A percentile compares a stretch with the other conserved stretches of the same genome.
Evolutionary conservation across 2,797 vertebrate species (phyloP).

Genomic region (Todus mexicanus): DNA sequence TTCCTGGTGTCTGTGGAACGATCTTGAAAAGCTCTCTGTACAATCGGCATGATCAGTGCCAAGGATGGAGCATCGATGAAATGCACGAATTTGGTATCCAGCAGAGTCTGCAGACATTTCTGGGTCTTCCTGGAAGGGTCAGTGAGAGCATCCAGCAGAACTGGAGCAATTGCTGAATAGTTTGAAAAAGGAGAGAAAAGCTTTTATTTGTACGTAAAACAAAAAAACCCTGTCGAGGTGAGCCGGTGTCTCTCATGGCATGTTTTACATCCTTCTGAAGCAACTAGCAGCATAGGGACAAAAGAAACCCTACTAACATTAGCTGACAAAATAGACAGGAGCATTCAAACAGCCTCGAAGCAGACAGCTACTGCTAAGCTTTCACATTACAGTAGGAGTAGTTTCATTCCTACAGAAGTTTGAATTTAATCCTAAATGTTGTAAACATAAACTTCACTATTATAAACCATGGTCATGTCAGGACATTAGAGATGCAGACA

Average conservation of each 20-base stretch:
- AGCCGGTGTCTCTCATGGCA: neutral
- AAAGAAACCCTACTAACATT: neutral
- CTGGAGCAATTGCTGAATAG: slow-evolving; percentile 88
- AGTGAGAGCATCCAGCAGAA: slow-evolving; percentile 93
- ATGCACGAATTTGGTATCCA: slow-evolving; percentile 98
- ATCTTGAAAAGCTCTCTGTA: slow-evolving; percentile 97
- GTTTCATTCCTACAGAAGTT: neutral
- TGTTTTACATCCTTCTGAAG: neutral
- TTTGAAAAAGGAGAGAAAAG: neutral
- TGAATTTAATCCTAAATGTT: neutral
- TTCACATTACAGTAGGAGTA: neutral
- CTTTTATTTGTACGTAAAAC: neutral
- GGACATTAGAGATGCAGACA: neutral
- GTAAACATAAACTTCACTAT: neutral
- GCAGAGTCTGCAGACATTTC: slow-evolving; percentile 92
- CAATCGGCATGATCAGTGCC: slow-evolving; percentile 98
- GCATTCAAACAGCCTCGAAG: neutral
- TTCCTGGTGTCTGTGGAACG: slow-evolving; percentile 98
- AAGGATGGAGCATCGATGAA: slow-evolving; percentile 97
- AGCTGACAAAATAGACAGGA: neutral
- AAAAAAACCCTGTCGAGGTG: neutral
- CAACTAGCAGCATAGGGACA: neutral
- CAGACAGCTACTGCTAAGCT: neutral
- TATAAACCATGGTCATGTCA: neutral
- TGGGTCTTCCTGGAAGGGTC: slow-evolving; percentile 95